Conservation (phyloP, 2,797 vertebrate species). For the Pantherophis alleghaniensis region DNA sequence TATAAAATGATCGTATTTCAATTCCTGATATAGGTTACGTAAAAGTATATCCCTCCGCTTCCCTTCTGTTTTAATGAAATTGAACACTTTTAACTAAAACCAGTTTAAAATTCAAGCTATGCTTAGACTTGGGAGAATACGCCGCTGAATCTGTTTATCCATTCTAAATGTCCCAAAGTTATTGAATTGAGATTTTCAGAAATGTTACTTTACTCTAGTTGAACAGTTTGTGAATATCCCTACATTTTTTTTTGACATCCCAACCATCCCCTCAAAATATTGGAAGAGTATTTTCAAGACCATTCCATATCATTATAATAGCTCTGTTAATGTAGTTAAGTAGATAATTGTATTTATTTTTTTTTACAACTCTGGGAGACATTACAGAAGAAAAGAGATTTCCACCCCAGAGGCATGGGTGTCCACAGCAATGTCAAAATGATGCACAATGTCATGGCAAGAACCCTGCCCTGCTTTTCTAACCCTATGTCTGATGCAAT, state of each 20-base stretch:
- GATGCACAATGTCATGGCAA: not conserved
- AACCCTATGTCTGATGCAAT: not conserved
- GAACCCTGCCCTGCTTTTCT: not conserved
- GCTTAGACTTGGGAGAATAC: not conserved
- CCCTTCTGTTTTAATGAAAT: not conserved
- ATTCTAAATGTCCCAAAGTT: not conserved
- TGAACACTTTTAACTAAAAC: not conserved
- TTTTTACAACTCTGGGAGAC: not conserved
- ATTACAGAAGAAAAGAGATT: not conserved
- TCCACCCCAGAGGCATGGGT: not conserved
- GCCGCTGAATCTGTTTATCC: not conserved
- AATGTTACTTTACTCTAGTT: not conserved
- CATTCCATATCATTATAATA: not conserved
- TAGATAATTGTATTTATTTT: no score
- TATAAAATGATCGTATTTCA: not conserved
- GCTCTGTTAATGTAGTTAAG: not conserved
- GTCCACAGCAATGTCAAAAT: not conserved
- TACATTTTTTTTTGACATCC: not conserved
- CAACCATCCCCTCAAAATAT: not conserved
- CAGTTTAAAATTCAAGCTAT: not conserved
- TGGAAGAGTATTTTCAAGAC: not conserved
- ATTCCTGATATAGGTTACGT: not conserved
- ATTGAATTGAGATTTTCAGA: no score
- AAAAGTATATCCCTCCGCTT: not conserved
- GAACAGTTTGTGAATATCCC: not conserved